Base-by-base conservation (phyloP, 2,113 vertebrate genomes). In the Oncorhynchus nerka region DNA sequence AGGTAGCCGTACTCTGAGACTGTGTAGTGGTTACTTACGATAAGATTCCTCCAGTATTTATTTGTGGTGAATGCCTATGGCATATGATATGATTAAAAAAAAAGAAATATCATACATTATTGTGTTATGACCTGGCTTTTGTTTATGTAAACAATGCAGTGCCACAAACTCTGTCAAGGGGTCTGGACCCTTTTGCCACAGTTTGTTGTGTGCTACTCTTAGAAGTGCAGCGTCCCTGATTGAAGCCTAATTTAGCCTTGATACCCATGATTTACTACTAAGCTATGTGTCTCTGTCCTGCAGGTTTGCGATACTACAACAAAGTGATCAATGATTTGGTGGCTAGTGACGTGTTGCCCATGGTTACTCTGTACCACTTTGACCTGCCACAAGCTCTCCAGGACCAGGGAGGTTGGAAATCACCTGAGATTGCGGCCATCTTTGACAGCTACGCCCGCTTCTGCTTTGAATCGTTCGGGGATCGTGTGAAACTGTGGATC, bases 391-490 rank as follows among this genome's bases (percentile, higher is more conserved):
- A 95, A 81, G 85, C 86, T 62, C 91, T 96, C 66, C 92, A 95
- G 90, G 92, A 93, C 49, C 75, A 75, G 81, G 92, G 93, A 5
- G 94, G 91, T 9, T 96, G 93, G 92, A 88, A 87, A 70, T 93
- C 88, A 26, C 70, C 88, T 5, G 77, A 76, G 1, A 91, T 92
- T 5, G 83, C 79, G 7, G 71, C 89, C 19, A 12, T 70, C 20
- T 97, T 96, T 65, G 80, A 96, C 72, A 86, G 72, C 70, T 93
- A 95, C 7, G 93, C 93, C 45, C 85, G 65, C 61, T 94, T 95
- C 88, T 96, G 94, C 74, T 97, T 96, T 90, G 82, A 85, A 73
- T 93, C 84, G 0, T 96, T 95, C 76, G 95, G 94, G 15, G 91
- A 95, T 81, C 74, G 89, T 4, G 89, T 95, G 62, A 95, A 94